Evolutionary conservation across 2,113 vertebrate species (phyloP).

Genomic region (Peromyscus californicus): DNA sequence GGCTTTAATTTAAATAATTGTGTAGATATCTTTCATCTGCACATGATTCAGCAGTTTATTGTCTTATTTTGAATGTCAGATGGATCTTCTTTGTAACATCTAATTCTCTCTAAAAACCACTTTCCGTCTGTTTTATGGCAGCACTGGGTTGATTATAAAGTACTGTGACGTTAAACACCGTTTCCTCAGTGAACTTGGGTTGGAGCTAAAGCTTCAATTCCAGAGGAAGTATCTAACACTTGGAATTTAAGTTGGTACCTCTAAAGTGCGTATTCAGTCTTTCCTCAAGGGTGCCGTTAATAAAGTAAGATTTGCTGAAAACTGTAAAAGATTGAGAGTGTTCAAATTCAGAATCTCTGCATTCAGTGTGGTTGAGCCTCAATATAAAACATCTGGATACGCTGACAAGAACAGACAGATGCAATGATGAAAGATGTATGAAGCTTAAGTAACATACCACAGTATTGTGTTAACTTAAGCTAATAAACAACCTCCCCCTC

Average conservation of each 20-base stretch:
- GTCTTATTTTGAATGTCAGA: constrained; percentile 73
- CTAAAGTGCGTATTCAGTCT: background rate
- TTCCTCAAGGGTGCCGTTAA: constrained; percentile 18
- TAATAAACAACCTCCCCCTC: constrained; percentile 59
- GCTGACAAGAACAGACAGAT: background rate
- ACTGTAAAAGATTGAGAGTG: background rate
- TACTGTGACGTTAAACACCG: background rate
- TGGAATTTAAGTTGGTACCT: background rate
- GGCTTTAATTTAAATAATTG: constrained; percentile 69
- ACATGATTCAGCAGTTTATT: constrained; percentile 72
- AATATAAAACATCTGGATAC: constrained; percentile 11
- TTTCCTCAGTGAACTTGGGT: background rate
- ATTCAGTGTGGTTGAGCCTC: background rate
- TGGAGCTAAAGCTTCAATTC: constrained; percentile 40
- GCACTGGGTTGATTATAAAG: background rate
- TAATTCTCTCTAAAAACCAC: constrained; percentile 31
- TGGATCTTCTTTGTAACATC: constrained; percentile 42
- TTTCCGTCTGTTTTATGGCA: constrained; percentile 25
- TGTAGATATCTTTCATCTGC: constrained; percentile 69
- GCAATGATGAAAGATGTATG: background rate
- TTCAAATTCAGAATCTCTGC: constrained; percentile 26
- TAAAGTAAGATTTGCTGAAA: constrained; percentile 21
- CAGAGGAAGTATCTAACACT: background rate
- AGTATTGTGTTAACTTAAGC: constrained; percentile 52
- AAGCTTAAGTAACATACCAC: background rate